Evolutionary conservation across 2,113 vertebrate genomes (phyloP), one percentile per base, ranked within the genome.

Genomic region (Phainopepla nitens): DNA sequence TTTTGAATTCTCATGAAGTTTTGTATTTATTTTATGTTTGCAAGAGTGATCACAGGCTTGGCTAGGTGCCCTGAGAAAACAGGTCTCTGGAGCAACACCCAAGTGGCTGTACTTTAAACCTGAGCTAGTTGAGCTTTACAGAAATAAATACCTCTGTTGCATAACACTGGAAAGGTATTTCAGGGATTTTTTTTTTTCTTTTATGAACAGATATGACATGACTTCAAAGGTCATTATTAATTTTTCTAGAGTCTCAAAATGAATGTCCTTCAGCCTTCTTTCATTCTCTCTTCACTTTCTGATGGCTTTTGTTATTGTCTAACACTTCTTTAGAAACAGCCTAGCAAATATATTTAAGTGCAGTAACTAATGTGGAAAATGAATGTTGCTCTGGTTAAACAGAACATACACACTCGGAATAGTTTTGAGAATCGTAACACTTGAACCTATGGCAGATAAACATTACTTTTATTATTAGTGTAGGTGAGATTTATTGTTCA

Each of bases 81-180:
- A 88, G 17, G 44, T 25, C 51, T 68, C 47, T 73, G 68, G 35
- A 68, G 60, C 58, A 93, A 94, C 60, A 82, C 78, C 75, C 45
- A 73, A 66, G 47, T 20, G 10, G 23, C 33, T 93, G 60, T 51
- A 93, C 90, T 95, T 96, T 87, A 92, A 70, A 93, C 72, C 57
- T 22, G 41, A 77, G 39, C 41, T 35, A 10, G 24, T 25, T 33
- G 24, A 68, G 36, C n/a, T 90, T 64, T 56, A 64, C 16, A 58
- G 54, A 91, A 83, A 50, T 68, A 77, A 92, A 57, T 25, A 73
- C 27, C 66, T 53, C 13, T 66, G 45, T 77, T 85, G 35, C 24
- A 18, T 54, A 81, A 92, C 20, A 50, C 8, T 81, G 64, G 18
- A 56, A 83, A 68, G 31, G 29, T 56, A 36, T 71, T 94, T 62